Base-by-base conservation (phyloP, 2,113 vertebrate genomes). In the Gavia stellata region DNA sequence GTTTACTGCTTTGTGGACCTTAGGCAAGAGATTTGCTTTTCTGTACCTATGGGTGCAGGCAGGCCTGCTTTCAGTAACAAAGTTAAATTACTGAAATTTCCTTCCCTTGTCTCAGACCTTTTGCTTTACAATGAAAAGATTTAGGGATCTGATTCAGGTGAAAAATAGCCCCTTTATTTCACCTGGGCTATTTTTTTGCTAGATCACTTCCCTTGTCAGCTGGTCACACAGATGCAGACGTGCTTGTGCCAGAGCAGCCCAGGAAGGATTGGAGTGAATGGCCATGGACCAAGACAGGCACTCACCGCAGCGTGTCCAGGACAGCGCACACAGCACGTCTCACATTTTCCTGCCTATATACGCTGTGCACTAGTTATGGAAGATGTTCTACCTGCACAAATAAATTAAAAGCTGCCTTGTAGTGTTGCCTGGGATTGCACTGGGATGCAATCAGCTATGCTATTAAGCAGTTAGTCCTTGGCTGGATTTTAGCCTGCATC, bases 1-100 rank as follows among this genome's bases (percentile, higher is more conserved):
- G 0, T 49, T 78, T 55, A 0, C 0, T 55, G 3, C 9, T 82
- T 55, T 85, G 14, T 72, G 40, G 6, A 42, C 8, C 29, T 79
- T 6, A 53, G n/a, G 25, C 36, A 91, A 50, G 24, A 74, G 13
- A 23, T 14, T 66, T 61, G 3, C 10, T 79, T 72, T 74, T 74
- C 33, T 44, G 4, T 52, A 17, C 34, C 58, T 49, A 0, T 34
- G 8, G 5, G 12, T 29, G 7, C 17, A 49, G 33, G 36, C 65
- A 45, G 18, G 3, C 1, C 0, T 61, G 3, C 7, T 62, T 84
- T 52, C 50, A 25, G 31, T 10, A 36, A 42, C 11, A 84, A 71
- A 77, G 33, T 71, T 49, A 61, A 33, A 34, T 28, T 40, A 26
- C 33, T 17, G 3, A 68, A 55, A 73, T 59, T 47, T 70, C 28